Conservation (phyloP, 2,888 invertebrate genomes). For the Heteromurus nitidus region DNA sequence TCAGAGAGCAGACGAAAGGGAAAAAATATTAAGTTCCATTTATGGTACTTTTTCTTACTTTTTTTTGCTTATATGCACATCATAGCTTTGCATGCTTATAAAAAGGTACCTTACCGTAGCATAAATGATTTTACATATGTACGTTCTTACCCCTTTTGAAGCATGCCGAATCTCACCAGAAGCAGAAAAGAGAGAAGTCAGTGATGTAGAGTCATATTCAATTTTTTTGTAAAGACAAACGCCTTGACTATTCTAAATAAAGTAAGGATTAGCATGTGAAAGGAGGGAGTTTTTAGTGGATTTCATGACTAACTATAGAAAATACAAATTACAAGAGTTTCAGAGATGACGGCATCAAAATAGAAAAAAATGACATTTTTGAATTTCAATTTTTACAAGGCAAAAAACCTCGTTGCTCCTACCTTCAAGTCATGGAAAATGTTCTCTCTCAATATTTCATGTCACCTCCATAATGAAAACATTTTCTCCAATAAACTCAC, state of each 20-base stretch:
- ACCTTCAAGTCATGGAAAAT: no score
- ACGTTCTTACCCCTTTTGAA: neutral
- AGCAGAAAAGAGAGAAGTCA: neutral
- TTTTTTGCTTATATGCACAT: neutral
- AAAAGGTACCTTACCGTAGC: neutral
- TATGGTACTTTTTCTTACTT: conserved; percentile 14
- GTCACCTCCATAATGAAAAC: neutral
- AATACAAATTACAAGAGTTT: no score
- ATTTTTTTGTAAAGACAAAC: conserved; percentile 1
- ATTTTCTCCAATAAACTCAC: neutral
- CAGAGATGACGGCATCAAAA: no score
- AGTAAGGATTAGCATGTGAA: neutral
- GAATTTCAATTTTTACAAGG: no score
- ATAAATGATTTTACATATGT: conserved; percentile 13
- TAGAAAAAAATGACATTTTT: no score
- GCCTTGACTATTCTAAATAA: neutral
- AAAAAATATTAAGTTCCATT: conserved; percentile 38
- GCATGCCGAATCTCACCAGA: neutral
- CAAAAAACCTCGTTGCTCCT: no score
- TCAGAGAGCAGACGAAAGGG: neutral
- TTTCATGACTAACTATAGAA: neutral
- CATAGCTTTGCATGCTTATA: neutral
- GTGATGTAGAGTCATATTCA: neutral
- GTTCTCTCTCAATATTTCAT: no score
- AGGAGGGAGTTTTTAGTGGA: neutral